Evolutionary conservation across 2,888 invertebrate species (phyloP), one percentile per base, ranked within the genome.

Genomic region (Agonum fuliginosum): DNA sequence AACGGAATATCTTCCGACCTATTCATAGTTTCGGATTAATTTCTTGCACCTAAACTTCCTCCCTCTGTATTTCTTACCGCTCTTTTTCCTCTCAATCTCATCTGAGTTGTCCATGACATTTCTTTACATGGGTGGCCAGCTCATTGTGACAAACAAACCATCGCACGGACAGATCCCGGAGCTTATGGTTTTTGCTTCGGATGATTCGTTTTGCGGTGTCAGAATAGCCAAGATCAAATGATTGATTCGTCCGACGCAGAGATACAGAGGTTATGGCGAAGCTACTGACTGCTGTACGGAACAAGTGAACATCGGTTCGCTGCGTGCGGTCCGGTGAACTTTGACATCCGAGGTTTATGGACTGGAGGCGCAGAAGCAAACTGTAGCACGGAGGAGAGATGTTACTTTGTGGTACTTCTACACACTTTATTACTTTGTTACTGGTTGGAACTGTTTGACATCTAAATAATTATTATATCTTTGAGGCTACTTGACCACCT

Each of bases 241-340:
- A 72, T 72, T 72, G 72, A 72, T 72, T 72, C 10, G 51, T 20
- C 54, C 17, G 30, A 19, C 27, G 17, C 17, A 14, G 46, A 46
- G 37, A 12, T 12, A 12, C 4, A 10, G 17, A 17, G 41, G 67
- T 69, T n/a, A 41, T 19, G 10, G 22, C 34, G 71, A 46, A 8
- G 58, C 58, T 62, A 30, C 58, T 30, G 58, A 62, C n/a, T 17
- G 46, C 19, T 41, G 67, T 69, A 37, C 37, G 43, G 46, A 27
- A 72, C 37, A 72, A 54, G 51, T 17, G 34, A 72, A 62, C 62
- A 62, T 24, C 22, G 24, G 58, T 20, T 58, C 58, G 27, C 62
- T 24, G 24, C 72, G 51, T 51, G 72, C 24, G 51, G 72, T 51
- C 48, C 17, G n/a, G 17, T 51, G 51, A 72, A 27, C 72, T 72